Evolutionary conservation across 2,888 invertebrate species (phyloP), one percentile per base, ranked within the genome.

Genomic region (Tipula unca): DNA sequence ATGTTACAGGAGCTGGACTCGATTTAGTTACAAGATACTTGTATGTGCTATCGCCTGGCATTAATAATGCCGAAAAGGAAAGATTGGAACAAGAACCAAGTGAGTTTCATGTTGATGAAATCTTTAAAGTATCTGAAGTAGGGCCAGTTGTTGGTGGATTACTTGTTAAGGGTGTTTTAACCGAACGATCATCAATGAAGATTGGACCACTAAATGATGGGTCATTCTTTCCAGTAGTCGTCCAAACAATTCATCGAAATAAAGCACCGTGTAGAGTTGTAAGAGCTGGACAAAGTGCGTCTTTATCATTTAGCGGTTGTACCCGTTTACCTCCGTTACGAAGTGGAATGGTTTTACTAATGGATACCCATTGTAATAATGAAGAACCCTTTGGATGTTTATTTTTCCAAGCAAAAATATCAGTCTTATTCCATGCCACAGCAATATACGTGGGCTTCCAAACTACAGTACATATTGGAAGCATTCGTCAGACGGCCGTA

Each of bases 61-160:
- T 93, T 39, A 93, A 92, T 88, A 89, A 92, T 86, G 92, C 93
- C 85, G 95, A 95, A 88, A 92, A 94, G 87, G 95, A 95, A 89
- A 92, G 93, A 39, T 89, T 95, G n/a, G 94, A 95, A 88, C 94
- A 95, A 89, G 95, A 96, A 88, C 92, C 93, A 0, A 94, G 95
- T 87, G 95, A 96, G 89, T 98, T 98, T 90, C 97, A 98, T 92
- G 96, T 99, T 82, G 99, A 99, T 89, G 98, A 98, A 91, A 96
- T 96, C 13, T 97, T 97, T 90, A 94, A 95, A 89, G 96, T 97
- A 17, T 95, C 95, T 0, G 96, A 96, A 87, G 93, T 95, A 0
- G 96, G 96, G 0, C 95, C 96, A 8, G 96, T 98, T 32, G 94
- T 97, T 0, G 97, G 97, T 0, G 98, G 98, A 0, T 91, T 98